Percentiles rank a stretch among this genome's conserved stretches.
Conservation (phyloP, 2,113 vertebrate genomes). For the Catharus minimus region DNA sequence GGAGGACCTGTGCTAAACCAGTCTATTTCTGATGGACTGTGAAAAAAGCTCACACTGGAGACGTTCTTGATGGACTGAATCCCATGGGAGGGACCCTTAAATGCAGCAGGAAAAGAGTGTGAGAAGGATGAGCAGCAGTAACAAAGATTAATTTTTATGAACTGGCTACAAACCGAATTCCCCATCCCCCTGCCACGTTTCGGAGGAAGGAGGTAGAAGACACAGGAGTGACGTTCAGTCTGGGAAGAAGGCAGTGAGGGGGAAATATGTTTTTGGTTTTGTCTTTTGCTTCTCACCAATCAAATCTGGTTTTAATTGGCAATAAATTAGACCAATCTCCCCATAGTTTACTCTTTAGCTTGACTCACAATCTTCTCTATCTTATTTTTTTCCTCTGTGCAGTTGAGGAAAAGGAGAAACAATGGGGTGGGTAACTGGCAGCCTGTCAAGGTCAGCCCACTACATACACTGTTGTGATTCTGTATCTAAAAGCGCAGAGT, state of each 20-base stretch:
- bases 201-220: not conserved
- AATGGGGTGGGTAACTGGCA: not conserved
- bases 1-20: not conserved
- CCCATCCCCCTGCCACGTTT: not conserved
- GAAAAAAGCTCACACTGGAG: not conserved
- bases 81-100: not conserved
- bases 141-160: not conserved
- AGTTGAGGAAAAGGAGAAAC: not conserved
- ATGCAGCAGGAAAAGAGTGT: not conserved
- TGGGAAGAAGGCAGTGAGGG: not conserved
- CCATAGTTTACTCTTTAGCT: not conserved
- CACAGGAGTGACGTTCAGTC: not conserved
- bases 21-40: not conserved
- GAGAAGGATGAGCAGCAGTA: rapidly evolving
- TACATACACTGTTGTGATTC: not conserved
- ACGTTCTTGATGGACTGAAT: not conserved
- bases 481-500: not conserved
- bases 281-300: not conserved
- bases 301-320: not conserved
- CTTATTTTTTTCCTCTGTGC: rapidly evolving
- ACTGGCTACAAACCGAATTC: not conserved
- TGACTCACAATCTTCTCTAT: not conserved
- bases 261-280: not conserved
- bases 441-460: not conserved
- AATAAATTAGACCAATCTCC: not conserved